Evolutionary conservation across 1,140 invertebrate species (phyloP).

Genomic region (Thrips palmi): DNA sequence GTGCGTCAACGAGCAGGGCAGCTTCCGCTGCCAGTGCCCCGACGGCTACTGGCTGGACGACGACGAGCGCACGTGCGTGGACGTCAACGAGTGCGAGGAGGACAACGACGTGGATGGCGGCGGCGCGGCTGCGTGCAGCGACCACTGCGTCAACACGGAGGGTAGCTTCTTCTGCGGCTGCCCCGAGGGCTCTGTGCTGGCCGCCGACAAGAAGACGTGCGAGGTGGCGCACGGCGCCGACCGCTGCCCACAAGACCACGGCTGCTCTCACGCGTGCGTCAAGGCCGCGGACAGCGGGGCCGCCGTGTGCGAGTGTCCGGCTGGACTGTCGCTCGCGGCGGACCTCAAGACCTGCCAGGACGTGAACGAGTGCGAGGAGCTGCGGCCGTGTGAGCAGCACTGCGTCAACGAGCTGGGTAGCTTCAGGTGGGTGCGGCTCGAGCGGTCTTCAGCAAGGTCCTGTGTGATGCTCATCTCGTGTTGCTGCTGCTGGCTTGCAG

Average conservation of each 20-base stretch:
- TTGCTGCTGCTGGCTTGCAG: too few relatives aligned
- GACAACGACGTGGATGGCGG: constrained; percentile 12
- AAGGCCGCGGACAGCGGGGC: too few relatives aligned
- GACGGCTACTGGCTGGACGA: constrained; percentile 24
- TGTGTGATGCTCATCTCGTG: too few relatives aligned
- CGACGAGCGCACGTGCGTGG: constrained; percentile 31
- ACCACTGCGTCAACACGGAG: constrained; percentile 21
- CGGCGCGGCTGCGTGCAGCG: too few relatives aligned
- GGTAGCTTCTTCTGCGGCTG: constrained; percentile 30
- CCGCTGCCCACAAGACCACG: constrained; percentile 39
- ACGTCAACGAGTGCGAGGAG: constrained; percentile 28
- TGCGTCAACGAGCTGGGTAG: too few relatives aligned
- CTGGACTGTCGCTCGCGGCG: constrained; percentile 22
- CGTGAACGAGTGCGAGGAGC: constrained; percentile 25
- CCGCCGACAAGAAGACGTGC: constrained; percentile 21
- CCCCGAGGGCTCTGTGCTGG: constrained; percentile 23
- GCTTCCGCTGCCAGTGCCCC: constrained; percentile 25
- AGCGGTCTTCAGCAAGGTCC: too few relatives aligned
- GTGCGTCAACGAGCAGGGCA: constrained; percentile 34
- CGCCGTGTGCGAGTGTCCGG: constrained; percentile 27
- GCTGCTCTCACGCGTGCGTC: too few relatives aligned
- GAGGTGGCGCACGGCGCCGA: constrained; percentile 27
- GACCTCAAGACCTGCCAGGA: constrained; percentile 21
- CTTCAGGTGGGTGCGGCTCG: too few relatives aligned
- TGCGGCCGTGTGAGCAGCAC: too few relatives aligned